Base-by-base conservation (phyloP, 2,113 vertebrate genomes). In the Marmota monax region DNA sequence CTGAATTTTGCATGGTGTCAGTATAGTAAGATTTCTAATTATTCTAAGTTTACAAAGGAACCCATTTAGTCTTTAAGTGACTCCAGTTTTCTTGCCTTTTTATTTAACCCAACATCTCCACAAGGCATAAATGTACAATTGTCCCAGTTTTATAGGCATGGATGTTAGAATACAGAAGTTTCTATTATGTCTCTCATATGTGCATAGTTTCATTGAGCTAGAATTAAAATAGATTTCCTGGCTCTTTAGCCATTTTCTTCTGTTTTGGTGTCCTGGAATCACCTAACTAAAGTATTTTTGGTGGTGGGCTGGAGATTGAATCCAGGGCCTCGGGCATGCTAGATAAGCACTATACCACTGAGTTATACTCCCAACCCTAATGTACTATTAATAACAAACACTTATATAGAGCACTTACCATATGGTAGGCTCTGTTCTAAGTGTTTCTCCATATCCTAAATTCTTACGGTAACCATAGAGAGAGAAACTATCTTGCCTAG, bases 1-100 rank as follows among this genome's bases (percentile, higher is more conserved):
- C 67, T 78, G 67, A 92, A 29, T 79, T 94, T 48, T 76, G 7
- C 20, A 69, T 86, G 16, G n/a, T 89, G 27, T 95, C 39, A 85
- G 2, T 77, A 67, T 65, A 70, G 82, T 90, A n/a, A 89, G 45
- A 84, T 87, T 92, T 84, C 4, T n/a, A 20, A 4, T 95, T 88
- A 76, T 84, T 95, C 20, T 92, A 17, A 42, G 4, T 95, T 94
- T 94, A 70, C 74, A 67, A 63, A 90, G 63, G 80, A 90, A 94
- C 1, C 27, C n/a, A 77, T 93, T 87, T 79, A 78, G 65, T 13
- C 53, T 92, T 89, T 93, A 87, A 39, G 51, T 84, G 45, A 82
- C 34, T 95, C 22, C 34, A 53, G 10, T 84, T 88, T 88, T 90
- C 58, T 67, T 67, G 22, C 37, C 56, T 58, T 58, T 58, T 58